Base-by-base conservation (phyloP, 92 coral and sea anemone genomes). In the Actinostola sp. region DNA sequence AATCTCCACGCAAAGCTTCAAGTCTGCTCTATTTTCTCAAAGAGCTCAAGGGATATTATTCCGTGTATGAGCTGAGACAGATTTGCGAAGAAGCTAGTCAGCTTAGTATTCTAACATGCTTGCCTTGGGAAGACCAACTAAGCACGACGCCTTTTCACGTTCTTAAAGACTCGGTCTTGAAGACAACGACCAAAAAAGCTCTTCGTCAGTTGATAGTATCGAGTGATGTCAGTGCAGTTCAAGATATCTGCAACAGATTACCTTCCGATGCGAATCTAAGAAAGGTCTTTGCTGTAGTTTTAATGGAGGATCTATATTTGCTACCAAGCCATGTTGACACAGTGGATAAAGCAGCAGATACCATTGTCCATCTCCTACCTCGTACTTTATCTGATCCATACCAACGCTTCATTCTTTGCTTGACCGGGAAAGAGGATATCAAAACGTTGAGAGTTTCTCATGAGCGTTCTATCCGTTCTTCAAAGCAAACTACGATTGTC, bases 381-480 rank as follows among this genome's bases (percentile, higher is more conserved):
- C 45, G 33, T 31, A 28, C 39, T 1, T 34, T 68, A 28, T 23
- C 74, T 12, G 44, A 17, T 19, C 76, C 81, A 8, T 71, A 77
- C 69, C 64, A 73, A 5, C 79, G 69, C 32, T 72, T 86, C 25
- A 65, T 90, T 36, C 60, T 78, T 30, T 62, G 80, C n/a, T 63
- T 86, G 62, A 72, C 80, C 17, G 92, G 92, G 66, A 73, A 79
- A 27, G 75, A 86, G 68, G 86, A 86, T 56, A 82, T 90, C 60
- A 64, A 80, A 27, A 84, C 70, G 55, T 69, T 90, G 20, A 75
- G 70, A 25, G 42, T 86, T 50, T 76, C 85, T 8, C 82, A 75
- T 19, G 74, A 50, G 28, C 55, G 69, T 44, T 75, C 89, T 8
- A 51, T 77, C 17, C 72, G 17, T 31, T 75, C 83, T 15, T 79